These are phyloP conservation scores for Sinocyclocheilus rhinocerous DNA, from an alignment of 2,113 vertebrate species.

Conservation along the genomic window DNA sequence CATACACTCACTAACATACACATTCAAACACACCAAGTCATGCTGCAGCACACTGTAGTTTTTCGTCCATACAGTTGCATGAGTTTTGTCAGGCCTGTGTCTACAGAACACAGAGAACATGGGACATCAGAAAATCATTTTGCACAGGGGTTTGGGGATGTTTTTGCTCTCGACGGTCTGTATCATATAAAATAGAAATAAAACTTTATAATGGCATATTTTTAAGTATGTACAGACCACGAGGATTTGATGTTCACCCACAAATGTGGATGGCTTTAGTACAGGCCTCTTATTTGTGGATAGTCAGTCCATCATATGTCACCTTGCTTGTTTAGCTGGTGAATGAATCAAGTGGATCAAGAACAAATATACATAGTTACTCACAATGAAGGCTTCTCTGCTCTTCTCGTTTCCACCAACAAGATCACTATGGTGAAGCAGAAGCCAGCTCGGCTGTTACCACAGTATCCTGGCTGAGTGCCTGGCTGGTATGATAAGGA, in stretches of 20 bases:
- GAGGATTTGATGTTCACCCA: neutral
- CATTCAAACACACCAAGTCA: conserved; percentile 25
- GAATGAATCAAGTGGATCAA: neutral
- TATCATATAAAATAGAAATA: neutral
- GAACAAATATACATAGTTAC: neutral
- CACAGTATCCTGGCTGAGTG: conserved; percentile 57
- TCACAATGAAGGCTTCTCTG: neutral
- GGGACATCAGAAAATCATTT: too few relatives aligned
- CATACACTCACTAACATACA: conserved; percentile 53
- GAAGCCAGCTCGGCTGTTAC: conserved; percentile 46
- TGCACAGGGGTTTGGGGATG: too few relatives aligned
- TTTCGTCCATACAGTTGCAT: neutral
- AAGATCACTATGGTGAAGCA: conserved; percentile 38
- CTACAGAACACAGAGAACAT: neutral
- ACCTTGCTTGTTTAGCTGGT: neutral
- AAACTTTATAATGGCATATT: neutral
- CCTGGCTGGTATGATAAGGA: conserved; percentile 53
- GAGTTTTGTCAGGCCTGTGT: neutral
- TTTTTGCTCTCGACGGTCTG: too few relatives aligned
- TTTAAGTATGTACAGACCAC: neutral
- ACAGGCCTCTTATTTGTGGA: neutral
- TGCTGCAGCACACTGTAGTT: neutral
- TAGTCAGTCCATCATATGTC: neutral
- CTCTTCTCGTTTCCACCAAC: conserved; percentile 6
- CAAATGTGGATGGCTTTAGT: neutral